Base-by-base conservation (phyloP, 2,888 invertebrate species). In the Limnephilus rhombicus region DNA sequence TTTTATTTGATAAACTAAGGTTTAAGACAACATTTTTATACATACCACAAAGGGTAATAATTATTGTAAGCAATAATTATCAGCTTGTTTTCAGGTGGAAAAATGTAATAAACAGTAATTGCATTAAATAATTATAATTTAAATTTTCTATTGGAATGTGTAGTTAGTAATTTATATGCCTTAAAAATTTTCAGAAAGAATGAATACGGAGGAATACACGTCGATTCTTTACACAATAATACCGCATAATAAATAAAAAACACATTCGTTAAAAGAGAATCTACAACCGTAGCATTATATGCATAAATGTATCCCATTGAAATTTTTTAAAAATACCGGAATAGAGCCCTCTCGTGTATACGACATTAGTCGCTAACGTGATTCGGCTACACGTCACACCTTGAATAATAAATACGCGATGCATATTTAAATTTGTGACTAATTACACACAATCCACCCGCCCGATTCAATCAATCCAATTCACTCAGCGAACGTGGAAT, bases 391-490 rank as follows among this genome's bases (percentile, higher is more conserved):
- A 87, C 87, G 87, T 68, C 34, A 34, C 87, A 29, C 18, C 29
- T 13, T 87, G 87, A 68, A 87, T 87, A 87, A 87, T 87, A 87
- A 53, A 53, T 87, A 13, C 53, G 2, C 34, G 18, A 34, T 68
- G 68, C 87, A 87, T 87, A 68, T 87, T 87, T 68, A 87, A 87
- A 87, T 87, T 18, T 68, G 31, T 31, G 34, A 87, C 87, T 87
- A 87, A 87, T 87, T 87, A 87, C 34, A 87, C 31, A 29, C 85
- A 41, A 86, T 87, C 87, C 87, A 41, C n/a, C 87, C 87, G 11
- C 53, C 87, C 87, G 68, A 87, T 87, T 87, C 87, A 87, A 87
- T 87, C 87, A 87, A 87, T 87, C 68, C 87, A 53, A 68, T 87
- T 87, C 87, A 87, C 68, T 87, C 87, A 29, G 53, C 31, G 87